Conservation (phyloP, 2,888 invertebrate species). For the Schizotus pectinicornis region DNA sequence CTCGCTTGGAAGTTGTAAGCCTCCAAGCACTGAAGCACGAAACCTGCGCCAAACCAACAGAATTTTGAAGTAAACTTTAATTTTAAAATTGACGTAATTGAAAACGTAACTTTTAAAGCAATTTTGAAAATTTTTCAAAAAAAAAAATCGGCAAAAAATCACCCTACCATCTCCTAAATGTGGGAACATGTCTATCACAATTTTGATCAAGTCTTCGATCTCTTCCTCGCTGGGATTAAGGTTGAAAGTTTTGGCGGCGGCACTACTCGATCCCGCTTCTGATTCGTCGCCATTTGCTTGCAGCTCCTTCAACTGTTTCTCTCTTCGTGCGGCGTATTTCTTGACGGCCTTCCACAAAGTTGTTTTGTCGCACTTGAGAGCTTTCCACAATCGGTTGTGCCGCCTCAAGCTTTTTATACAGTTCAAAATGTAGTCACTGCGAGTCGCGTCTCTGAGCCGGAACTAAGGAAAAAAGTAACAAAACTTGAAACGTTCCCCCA, state of each 20-base stretch:
- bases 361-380: constrained; percentile 11
- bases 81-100: no score
- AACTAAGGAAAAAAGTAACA: constrained; percentile 37
- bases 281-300: constrained; percentile 6
- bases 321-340: constrained; percentile 5
- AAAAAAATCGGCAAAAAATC: constrained; percentile 2
- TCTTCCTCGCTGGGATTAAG: constrained; percentile 35
- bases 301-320: not conserved
- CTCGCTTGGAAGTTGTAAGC: constrained; percentile 78
- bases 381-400: constrained; percentile 37
- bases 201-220: constrained; percentile 57
- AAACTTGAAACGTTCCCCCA: no score
- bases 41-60: constrained; percentile 53
- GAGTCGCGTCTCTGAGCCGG: constrained; percentile 49
- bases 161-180: constrained; percentile 75
- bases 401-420: constrained; percentile 47
- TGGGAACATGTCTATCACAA: constrained; percentile 69
- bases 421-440: constrained; percentile 50
- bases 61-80: no score
- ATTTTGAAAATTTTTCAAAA: not conserved
- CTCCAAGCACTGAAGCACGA: constrained; percentile 75
- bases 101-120: not conserved
- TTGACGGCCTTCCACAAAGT: constrained; percentile 12
- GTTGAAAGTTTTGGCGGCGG: not conserved
- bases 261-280: constrained; percentile 27